These are phyloP conservation scores for Heliocidaris erythrogramma DNA, from an alignment of 35 echinoderm and acorn worm species.

Conservation along the genomic window DNA sequence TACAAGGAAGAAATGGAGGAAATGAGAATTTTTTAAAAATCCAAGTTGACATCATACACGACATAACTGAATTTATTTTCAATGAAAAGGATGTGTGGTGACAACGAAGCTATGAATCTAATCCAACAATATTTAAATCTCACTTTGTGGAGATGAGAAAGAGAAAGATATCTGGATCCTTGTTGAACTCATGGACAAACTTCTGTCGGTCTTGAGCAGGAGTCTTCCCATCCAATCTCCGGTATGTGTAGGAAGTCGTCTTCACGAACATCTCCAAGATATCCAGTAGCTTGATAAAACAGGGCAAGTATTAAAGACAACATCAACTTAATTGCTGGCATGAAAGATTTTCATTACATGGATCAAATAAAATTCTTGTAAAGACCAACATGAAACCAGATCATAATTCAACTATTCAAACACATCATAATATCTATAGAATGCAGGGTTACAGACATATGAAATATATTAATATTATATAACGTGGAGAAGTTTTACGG, in stretches of 20 bases:
- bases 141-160: constrained; percentile 97
- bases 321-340: not conserved
- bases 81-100: too few relatives aligned
- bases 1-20: not conserved
- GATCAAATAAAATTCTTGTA: not conserved
- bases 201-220: constrained; percentile 64
- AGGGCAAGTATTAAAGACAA: not conserved
- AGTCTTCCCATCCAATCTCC: constrained; percentile 84
- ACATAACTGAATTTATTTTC: not conserved
- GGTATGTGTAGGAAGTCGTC: constrained; percentile 74
- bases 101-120: too few relatives aligned
- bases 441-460: too few relatives aligned
- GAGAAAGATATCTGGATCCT: constrained; percentile 72
- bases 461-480: too few relatives aligned
- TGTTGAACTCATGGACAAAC: constrained; percentile 77
- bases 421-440: too few relatives aligned
- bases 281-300: constrained; percentile 63
- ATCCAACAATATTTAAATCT: not conserved
- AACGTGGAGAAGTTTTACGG: too few relatives aligned
- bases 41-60: not conserved
- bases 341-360: not conserved
- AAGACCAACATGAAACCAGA: not conserved
- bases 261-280: constrained; percentile 86
- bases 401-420: too few relatives aligned
- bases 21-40: not conserved